Percentiles rank a stretch among this genome's conserved stretches.
Evolutionary conservation across 2,888 invertebrate genomes (phyloP).

Genomic region (Nysson spinosus): DNA sequence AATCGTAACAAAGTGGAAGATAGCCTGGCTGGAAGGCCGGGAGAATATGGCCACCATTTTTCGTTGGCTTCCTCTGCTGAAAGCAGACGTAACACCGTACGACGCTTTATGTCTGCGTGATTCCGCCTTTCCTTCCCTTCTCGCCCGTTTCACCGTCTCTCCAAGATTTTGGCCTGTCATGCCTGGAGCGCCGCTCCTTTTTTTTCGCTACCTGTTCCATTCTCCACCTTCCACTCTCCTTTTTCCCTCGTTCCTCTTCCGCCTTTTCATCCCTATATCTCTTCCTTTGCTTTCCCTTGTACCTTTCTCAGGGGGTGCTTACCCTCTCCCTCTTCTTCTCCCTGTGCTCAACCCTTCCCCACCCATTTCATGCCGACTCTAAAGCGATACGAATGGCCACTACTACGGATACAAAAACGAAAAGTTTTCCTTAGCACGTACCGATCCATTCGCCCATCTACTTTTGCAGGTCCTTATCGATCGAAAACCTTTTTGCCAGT

Average conservation of each 20-base stretch:
- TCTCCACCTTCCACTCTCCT: constrained; percentile 14
- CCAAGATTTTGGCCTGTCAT: constrained; percentile 57
- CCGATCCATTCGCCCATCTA: constrained; percentile 17
- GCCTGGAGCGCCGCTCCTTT: constrained; percentile 19
- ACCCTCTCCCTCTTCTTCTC: constrained; percentile 1
- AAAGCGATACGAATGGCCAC: constrained; percentile 59
- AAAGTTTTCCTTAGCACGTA: constrained; percentile 45
- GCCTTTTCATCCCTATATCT: background rate
- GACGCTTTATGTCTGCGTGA: constrained; percentile 60
- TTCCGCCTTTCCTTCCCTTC: constrained; percentile 34
- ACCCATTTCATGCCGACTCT: constrained; percentile 29
- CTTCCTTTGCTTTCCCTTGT: constrained; percentile 1
- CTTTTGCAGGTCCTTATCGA: constrained; percentile 41
- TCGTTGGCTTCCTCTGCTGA: constrained; percentile 57
- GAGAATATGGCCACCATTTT: constrained; percentile 60
- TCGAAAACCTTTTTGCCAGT: constrained; percentile 26
- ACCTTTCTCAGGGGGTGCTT: constrained; percentile 13
- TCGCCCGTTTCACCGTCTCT: constrained; percentile 4
- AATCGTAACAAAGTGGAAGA: constrained; percentile 66
- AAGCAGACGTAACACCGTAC: constrained; percentile 56
- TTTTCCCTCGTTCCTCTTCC: background rate
- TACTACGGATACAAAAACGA: constrained; percentile 45
- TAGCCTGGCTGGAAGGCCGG: constrained; percentile 51
- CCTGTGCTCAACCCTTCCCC: background rate
- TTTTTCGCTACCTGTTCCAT: constrained; percentile 8